A percentile compares a stretch with the other conserved stretches of the same genome.
Conservation (phyloP, 1,140 invertebrate genomes). For the Aphidius gifuensis region DNA sequence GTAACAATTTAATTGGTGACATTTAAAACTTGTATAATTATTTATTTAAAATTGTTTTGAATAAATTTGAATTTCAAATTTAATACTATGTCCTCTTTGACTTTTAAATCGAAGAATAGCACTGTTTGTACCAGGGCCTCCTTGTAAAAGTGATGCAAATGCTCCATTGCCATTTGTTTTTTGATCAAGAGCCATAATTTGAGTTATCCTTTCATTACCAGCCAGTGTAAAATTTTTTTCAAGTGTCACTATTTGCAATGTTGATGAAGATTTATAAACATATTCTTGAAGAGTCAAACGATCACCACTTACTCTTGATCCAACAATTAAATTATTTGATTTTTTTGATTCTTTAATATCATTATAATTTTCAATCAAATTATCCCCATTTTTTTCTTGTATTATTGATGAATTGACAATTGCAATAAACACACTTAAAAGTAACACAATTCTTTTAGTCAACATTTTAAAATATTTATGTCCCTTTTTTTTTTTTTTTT, state of each 20-base stretch:
- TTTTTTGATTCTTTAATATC: too few species aligned
- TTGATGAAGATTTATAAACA: conserved; percentile 44
- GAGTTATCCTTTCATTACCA: conserved; percentile 45
- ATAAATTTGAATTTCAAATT: conserved; percentile 52
- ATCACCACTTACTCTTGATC: conserved; percentile 40
- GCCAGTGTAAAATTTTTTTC: conserved; percentile 38
- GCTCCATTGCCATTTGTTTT: conserved; percentile 56
- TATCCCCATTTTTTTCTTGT: too few species aligned
- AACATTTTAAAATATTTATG: too few species aligned
- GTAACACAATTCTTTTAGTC: too few species aligned
- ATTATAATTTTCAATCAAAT: too few species aligned
- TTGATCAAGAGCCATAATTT: conserved; percentile 55
- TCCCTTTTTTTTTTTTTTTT: too few species aligned
- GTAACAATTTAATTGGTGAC: too few species aligned
- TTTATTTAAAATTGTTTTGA: conserved; percentile 9
- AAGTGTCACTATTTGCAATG: conserved; percentile 42
- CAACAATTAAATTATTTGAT: conserved; percentile 37
- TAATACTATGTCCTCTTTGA: conserved; percentile 54
- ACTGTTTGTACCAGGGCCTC: conserved; percentile 48
- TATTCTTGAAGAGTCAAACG: conserved; percentile 28
- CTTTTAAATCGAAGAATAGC: conserved; percentile 57
- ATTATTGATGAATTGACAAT: too few species aligned
- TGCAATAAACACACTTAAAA: too few species aligned
- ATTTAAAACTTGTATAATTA: too few species aligned
- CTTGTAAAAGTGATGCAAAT: conserved; percentile 41